These are phyloP conservation scores for Opisthograptis luteolata DNA, from an alignment of 2,888 invertebrate species.

Conservation along the genomic window DNA sequence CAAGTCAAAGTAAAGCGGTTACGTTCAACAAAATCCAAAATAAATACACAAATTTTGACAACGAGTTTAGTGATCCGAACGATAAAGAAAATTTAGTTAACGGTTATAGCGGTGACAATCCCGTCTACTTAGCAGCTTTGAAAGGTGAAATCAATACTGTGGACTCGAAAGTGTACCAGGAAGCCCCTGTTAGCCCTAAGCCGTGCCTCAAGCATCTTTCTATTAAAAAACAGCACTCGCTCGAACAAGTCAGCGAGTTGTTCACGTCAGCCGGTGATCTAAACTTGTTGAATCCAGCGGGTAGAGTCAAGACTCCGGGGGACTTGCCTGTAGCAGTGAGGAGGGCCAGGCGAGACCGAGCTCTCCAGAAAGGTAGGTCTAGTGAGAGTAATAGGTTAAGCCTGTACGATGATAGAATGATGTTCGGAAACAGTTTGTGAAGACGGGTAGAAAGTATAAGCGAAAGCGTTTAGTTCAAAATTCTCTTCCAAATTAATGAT, in stretches of 20 bases:
- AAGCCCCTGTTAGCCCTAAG: conserved; percentile 56
- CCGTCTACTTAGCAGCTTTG: conserved; percentile 72
- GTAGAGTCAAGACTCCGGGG: conserved; percentile 92
- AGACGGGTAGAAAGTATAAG: neutral
- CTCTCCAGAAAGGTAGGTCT: conserved; percentile 74
- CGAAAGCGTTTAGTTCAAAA: neutral
- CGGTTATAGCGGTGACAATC: conserved; percentile 72
- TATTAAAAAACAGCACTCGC: conserved; percentile 86
- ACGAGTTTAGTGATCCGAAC: conserved; percentile 76
- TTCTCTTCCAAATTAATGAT: neutral
- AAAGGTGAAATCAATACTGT: conserved; percentile 67
- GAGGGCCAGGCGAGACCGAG: conserved; percentile 86
- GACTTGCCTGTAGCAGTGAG: conserved; percentile 92
- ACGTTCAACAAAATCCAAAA: conserved; percentile 70
- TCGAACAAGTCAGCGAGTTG: conserved; percentile 90
- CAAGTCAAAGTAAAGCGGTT: conserved; percentile 65
- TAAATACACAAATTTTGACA: conserved; percentile 76
- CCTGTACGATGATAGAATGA: conserved; percentile 95
- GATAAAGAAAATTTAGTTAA: conserved; percentile 73
- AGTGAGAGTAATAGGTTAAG: conserved; percentile 89
- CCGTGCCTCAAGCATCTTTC: conserved; percentile 61
- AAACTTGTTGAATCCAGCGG: conserved; percentile 89
- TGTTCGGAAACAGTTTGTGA: conserved; percentile 86
- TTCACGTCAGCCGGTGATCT: conserved; percentile 88
- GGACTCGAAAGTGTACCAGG: conserved; percentile 62